A percentile compares a stretch with the other conserved stretches of the same genome.
Conservation (phyloP, 2,113 vertebrate species). For the Oriolus oriolus region DNA sequence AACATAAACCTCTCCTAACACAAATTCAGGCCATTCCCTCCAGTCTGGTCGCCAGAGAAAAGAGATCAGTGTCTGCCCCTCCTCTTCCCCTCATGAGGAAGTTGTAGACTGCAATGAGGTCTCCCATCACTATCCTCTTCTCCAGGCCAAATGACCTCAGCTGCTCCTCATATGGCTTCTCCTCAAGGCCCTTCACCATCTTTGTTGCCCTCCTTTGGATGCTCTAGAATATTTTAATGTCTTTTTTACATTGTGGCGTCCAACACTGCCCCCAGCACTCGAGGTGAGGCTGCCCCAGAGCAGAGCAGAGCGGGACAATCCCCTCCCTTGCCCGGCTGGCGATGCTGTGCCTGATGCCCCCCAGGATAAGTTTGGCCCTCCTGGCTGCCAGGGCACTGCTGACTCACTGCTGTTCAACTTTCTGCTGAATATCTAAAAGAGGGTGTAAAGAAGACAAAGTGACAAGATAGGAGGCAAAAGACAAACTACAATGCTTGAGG, state of each 20-base stretch:
- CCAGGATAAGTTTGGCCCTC: fast-evolving
- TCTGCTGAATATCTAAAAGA: neutral
- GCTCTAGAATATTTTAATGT: neutral
- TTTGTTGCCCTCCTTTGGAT: neutral
- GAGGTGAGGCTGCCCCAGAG: fast-evolving
- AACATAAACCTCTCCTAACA: neutral
- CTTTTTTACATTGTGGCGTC: fast-evolving
- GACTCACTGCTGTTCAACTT: fast-evolving
- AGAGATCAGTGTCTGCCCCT: neutral
- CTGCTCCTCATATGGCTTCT: fast-evolving
- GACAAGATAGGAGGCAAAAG: neutral
- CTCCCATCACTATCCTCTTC: neutral
- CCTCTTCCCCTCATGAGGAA: neutral
- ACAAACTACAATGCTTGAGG: neutral
- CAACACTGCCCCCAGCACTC: fast-evolving
- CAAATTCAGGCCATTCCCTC: neutral
- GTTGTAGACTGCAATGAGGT: neutral
- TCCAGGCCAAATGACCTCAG: neutral
- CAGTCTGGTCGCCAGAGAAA: neutral
- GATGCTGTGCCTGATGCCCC: fast-evolving
- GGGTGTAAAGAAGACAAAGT: neutral
- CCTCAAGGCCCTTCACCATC: neutral
- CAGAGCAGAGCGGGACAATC: neutral
- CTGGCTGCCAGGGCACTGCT: neutral
- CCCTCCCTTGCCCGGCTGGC: fast-evolving